Conservation (phyloP, 92 coral and sea anemone species). For the Virgularia gustaviana region DNA sequence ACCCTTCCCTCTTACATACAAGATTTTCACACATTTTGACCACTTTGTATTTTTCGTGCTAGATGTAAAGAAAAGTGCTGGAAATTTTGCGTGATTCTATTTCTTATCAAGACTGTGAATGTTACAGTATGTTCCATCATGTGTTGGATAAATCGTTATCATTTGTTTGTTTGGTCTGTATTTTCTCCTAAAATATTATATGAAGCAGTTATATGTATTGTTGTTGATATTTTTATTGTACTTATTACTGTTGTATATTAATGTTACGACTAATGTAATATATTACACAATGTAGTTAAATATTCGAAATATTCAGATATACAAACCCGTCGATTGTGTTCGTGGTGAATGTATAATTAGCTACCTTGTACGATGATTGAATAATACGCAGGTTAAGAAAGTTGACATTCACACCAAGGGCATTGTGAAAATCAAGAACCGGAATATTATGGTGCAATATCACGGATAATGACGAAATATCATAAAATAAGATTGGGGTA, state of each 20-base stretch:
- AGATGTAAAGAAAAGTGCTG: slow-evolving; percentile 5
- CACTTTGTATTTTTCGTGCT: neutral
- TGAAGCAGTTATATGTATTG: slow-evolving; percentile 60
- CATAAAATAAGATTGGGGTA: too few species aligned
- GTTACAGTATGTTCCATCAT: slow-evolving; percentile 73
- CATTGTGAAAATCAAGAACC: too few species aligned
- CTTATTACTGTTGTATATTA: slow-evolving; percentile 1
- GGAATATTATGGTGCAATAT: too few species aligned
- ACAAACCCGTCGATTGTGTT: too few species aligned
- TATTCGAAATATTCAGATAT: too few species aligned
- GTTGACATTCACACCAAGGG: too few species aligned
- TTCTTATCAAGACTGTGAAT: slow-evolving; percentile 64
- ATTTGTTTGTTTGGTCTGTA: slow-evolving; percentile 96
- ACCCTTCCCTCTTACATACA: too few species aligned
- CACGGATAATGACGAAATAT: too few species aligned
- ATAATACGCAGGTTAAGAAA: too few species aligned
- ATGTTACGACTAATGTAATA: neutral
- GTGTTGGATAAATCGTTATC: slow-evolving; percentile 89
- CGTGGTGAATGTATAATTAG: too few species aligned
- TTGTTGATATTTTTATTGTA: slow-evolving; percentile 23
- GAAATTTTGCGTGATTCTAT: slow-evolving; percentile 62
- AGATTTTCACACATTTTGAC: too few species aligned
- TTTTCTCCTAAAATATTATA: slow-evolving; percentile 93
- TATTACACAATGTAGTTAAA: neutral
- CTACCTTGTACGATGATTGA: too few species aligned